Conservation (phyloP, 2,113 vertebrate species). For the Pelvicachromis taeniatus region DNA sequence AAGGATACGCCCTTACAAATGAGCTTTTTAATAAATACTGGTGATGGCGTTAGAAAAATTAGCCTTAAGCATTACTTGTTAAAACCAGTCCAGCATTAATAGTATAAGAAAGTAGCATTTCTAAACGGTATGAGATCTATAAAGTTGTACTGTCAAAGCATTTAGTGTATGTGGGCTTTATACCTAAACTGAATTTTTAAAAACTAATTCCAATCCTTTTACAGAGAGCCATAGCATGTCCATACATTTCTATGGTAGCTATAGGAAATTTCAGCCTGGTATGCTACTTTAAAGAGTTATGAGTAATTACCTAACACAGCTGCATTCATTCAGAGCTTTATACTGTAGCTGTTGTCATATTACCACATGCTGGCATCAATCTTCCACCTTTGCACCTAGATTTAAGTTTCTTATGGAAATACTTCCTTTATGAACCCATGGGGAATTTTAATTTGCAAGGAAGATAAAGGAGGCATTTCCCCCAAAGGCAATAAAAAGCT, state of each 20-base stretch:
- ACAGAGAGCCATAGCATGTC: background rate
- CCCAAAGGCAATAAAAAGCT: background rate
- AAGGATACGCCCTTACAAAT: background rate
- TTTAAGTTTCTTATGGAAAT: background rate
- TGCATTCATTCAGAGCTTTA: background rate
- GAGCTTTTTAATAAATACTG: background rate
- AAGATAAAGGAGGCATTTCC: background rate
- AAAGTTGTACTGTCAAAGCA: background rate
- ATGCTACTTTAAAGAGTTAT: background rate
- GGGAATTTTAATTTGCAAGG: background rate
- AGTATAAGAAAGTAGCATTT: background rate
- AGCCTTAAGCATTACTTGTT: background rate
- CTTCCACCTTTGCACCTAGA: background rate
- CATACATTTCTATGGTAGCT: background rate
- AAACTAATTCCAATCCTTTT: conserved; percentile 16
- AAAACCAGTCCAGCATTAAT: background rate
- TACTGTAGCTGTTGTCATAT: background rate
- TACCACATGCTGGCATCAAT: background rate
- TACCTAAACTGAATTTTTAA: conserved; percentile 16
- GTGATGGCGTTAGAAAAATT: background rate
- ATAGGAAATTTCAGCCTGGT: background rate
- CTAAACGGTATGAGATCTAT: background rate
- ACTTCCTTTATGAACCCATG: background rate
- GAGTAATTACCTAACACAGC: background rate
- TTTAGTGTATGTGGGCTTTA: background rate